phyloP scores from a whole-genome alignment of 2,113 vertebrate species.

The Cololabis saira region DNA sequence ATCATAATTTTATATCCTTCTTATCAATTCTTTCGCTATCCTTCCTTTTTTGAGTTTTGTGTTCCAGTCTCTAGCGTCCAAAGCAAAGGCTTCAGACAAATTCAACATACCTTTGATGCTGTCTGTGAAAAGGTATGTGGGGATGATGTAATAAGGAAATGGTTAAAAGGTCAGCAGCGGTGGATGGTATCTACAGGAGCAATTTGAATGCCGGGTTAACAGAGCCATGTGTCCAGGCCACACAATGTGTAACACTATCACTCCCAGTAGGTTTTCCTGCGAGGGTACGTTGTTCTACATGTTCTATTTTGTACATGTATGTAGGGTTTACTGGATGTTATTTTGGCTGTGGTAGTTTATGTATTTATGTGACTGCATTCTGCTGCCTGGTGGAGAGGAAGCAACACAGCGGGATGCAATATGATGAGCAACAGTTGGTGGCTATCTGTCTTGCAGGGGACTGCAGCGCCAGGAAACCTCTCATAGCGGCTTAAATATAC shows the following conservation, averaged over 20 bases:
- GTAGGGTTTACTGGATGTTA: background rate
- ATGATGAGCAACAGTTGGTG: slow-evolving; percentile 60
- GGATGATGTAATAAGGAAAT: slow-evolving; percentile 54
- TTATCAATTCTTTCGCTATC: too few species aligned
- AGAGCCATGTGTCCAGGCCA: slow-evolving; percentile 61
- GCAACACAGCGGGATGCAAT: slow-evolving; percentile 23
- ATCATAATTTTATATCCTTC: too few species aligned
- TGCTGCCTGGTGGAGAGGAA: slow-evolving; percentile 38
- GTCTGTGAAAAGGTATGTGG: background rate
- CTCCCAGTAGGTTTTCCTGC: slow-evolving; percentile 58
- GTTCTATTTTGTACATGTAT: slow-evolving; percentile 7
- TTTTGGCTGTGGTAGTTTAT: slow-evolving; percentile 9
- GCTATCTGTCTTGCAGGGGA: slow-evolving; percentile 16
- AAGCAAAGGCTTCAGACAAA: too few species aligned
- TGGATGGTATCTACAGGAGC: slow-evolving; percentile 36
- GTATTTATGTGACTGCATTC: slow-evolving; percentile 26
- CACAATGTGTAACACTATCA: slow-evolving; percentile 74
- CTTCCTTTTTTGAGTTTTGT: too few species aligned
- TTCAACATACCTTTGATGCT: too few species aligned
- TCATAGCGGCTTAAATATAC: slow-evolving; percentile 38
- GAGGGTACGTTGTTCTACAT: slow-evolving; percentile 17
- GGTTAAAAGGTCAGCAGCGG: slow-evolving; percentile 18
- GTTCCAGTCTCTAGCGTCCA: too few species aligned
- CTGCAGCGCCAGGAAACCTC: slow-evolving; percentile 38
- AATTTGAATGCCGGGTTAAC: slow-evolving; percentile 52